Evolutionary conservation across 2,888 invertebrate species (phyloP).

Genomic region (Drosophila barbarae): DNA sequence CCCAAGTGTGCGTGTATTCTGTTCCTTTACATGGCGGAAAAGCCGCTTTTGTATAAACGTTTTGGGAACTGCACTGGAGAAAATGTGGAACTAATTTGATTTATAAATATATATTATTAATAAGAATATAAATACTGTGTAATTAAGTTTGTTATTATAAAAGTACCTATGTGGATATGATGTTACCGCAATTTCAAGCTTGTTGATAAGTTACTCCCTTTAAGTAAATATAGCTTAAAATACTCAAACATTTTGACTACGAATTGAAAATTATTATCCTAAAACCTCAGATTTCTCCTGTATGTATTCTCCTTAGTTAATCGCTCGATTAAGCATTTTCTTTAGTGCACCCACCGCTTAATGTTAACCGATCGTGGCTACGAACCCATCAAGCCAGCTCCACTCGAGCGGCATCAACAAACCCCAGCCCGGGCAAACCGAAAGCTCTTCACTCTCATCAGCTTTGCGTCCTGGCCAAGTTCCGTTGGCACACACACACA

Average conservation of each 20-base stretch:
- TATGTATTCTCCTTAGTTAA: neutral
- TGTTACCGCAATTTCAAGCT: neutral
- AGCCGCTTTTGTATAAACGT: constrained; percentile 44
- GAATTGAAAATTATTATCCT: neutral
- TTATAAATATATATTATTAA: too few species aligned
- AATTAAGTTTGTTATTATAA: neutral
- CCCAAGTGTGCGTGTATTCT: constrained; percentile 41
- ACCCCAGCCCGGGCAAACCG: constrained; percentile 16
- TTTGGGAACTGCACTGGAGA: constrained; percentile 41
- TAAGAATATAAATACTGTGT: neutral
- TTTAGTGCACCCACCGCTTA: constrained; percentile 14
- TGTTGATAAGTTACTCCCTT: neutral
- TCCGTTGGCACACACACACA: constrained; percentile 21
- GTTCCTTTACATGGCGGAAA: constrained; percentile 46
- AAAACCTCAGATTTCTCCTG: too few species aligned
- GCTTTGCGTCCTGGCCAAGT: constrained; percentile 35
- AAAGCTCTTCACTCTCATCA: constrained; percentile 25
- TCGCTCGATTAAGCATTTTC: neutral
- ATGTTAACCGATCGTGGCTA: constrained; percentile 37
- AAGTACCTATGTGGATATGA: neutral
- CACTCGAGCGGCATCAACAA: constrained; percentile 20
- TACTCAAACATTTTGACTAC: neutral
- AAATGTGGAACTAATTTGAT: constrained; percentile 2
- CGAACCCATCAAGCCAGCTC: constrained; percentile 17
- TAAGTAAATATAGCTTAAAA: neutral